Percentiles rank a stretch among this genome's conserved stretches.
These are phyloP conservation scores for Galagoides demidoff DNA, from an alignment of 2,797 vertebrate species.

Conservation along the genomic window DNA sequence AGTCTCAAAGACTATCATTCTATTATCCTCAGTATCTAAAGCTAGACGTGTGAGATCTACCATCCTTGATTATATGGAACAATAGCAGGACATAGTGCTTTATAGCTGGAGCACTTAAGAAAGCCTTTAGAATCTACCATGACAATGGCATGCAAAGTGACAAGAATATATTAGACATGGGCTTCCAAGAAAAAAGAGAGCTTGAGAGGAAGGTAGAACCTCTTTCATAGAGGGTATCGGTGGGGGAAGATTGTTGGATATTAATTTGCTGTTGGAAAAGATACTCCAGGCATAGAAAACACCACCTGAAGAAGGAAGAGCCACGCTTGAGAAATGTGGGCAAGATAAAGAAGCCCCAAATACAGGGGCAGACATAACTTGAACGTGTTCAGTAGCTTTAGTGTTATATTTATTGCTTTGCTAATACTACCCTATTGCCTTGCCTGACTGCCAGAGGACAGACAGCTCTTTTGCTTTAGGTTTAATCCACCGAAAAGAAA, in stretches of 20 bases:
- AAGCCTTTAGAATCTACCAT: conserved; percentile 52
- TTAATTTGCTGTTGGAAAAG: conserved; percentile 57
- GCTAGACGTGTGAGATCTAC: background rate
- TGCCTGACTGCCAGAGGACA: background rate
- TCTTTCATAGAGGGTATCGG: background rate
- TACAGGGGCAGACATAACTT: conserved; percentile 16
- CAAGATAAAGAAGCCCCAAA: conserved; percentile 34
- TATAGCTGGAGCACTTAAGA: conserved; percentile 31
- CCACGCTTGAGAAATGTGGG: conserved; percentile 45
- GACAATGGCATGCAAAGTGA: conserved; percentile 54
- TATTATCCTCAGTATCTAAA: conserved; percentile 23
- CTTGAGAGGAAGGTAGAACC: conserved; percentile 24
- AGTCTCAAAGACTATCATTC: conserved; percentile 40
- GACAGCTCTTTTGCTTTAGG: conserved; percentile 26
- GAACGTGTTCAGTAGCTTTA: conserved; percentile 3
- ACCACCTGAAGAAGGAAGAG: conserved; percentile 57
- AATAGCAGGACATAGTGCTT: background rate
- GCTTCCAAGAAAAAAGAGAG: conserved; percentile 1
- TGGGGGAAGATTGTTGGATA: background rate
- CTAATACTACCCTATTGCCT: conserved; percentile 44
- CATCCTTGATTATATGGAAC: conserved; percentile 40
- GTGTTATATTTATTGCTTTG: conserved; percentile 59
- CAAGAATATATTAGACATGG: conserved; percentile 40
- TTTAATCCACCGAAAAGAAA: conserved; percentile 60
- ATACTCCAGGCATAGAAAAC: background rate